Evolutionary conservation across 2,888 invertebrate genomes (phyloP), one percentile per base, ranked within the genome.

Genomic region (Acrobasis suavella): DNA sequence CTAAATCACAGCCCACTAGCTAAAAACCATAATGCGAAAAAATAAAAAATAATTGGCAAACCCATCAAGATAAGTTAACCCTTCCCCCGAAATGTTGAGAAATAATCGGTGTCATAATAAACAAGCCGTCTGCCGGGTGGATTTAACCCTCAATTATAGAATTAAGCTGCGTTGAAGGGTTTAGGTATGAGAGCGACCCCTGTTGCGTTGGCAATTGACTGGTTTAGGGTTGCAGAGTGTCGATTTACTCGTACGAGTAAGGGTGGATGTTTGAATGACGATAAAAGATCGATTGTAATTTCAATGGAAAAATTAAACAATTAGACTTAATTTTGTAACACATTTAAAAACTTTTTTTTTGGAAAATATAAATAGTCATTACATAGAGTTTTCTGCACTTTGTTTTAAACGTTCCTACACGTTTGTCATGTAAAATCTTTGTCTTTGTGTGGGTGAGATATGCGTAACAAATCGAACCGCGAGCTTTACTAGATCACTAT

Each of bases 111-210:
- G 89, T 86, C 78, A 87, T 87, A 87, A 91, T 87, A 89, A 89
- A 86, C 82, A 80, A 77, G 78, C 85, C 82, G 88, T 82, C 86
- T 85, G 88, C 80, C 81, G 76, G 74, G 56, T 56, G 82, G 90
- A 87, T 87, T 91, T 90, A 89, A 88, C 90, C 90, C 90, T 91
- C 91, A 91, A 91, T 91, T 91, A 91, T 91, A 82, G 86, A 87
- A 91, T 91, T 91, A 91, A 88, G 85, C 83, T 74, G 77, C 76
- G 82, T 68, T 86, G 87, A 90, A 91, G 90, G 91, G 91, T 89
- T 89, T 78, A 56, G 56, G 42, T 32, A 32, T 32, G 32, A 32
- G 32, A 32, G 69, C 76, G 69, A 70, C 79, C 86, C 85, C 84
- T 78, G 81, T 72, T 71, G 81, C 70, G 81, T 77, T 72, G 78